Base-by-base conservation (phyloP, 2,113 vertebrate genomes). In the Apus apus region DNA sequence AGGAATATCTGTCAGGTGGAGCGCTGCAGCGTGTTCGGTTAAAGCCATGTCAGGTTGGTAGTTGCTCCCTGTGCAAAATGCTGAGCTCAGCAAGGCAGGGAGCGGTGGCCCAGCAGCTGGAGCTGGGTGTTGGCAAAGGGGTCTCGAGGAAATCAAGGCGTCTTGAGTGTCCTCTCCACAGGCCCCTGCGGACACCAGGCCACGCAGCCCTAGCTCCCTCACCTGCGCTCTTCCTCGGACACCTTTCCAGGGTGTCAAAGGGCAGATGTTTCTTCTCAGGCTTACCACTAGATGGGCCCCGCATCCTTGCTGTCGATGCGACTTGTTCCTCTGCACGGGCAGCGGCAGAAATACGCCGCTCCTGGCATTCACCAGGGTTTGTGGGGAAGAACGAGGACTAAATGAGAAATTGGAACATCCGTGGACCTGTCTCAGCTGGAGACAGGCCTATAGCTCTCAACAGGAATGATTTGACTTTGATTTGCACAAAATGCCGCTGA, bases 11-110 rank as follows among this genome's bases (percentile, higher is more conserved):
- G 2, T 8, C 0, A 8, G 56, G 34, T 38, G 3, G 22, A 48
- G 51, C 7, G 1, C 62, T 32, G 48, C 13, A 1, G n/a, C 1
- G 4, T 17, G 23, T 1, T 40, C 14, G 3, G 40, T 7, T 26
- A n/a, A 20, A 53, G 78, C 64, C 25, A 1, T 0, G 26, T 12
- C 10, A 9, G 48, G 1, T 2, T 11, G 19, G 17, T 4, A 21
- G 23, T 30, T 51, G 80, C 34, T 53, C 27, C 40, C 66, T 1
- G 20, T 22, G 71, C 34, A 1, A 16, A 0, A 36, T 3, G 17
- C 7, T 4, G 61, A 27, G 32, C 36, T 8, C 20, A 22, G 57
- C 40, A 15, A 5, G 19, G 57, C 4, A 5, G 8, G 1, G 10
- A 40, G 38, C 4, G 3, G 34, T 6, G 15, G 46, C n/a, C n/a